Conservation (phyloP, 2,888 invertebrate genomes). For the Drosophila monieri region DNA sequence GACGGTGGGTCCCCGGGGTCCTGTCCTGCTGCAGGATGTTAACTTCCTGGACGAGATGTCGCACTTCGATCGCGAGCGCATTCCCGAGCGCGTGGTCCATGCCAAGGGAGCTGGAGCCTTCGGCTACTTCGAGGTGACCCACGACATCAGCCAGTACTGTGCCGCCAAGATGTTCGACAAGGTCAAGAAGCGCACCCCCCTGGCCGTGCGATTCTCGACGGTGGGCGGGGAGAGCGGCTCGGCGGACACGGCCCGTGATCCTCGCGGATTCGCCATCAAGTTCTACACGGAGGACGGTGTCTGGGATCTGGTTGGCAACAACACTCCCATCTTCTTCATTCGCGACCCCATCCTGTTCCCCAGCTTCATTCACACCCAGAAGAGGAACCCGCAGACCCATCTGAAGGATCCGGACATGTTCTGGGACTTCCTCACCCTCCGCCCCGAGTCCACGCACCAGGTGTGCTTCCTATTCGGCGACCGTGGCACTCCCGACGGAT, state of each 20-base stretch:
- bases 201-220: slow-evolving; percentile 92
- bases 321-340: slow-evolving; percentile 97
- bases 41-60: slow-evolving; percentile 92
- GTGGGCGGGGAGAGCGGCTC: slow-evolving; percentile 96
- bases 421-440: slow-evolving; percentile 96
- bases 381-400: slow-evolving; percentile 96
- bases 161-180: slow-evolving; percentile 92
- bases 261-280: slow-evolving; percentile 96
- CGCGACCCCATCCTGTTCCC: slow-evolving; percentile 97
- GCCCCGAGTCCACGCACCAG: slow-evolving; percentile 94
- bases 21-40: slow-evolving; percentile 93
- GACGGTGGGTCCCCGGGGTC: slow-evolving; percentile 94
- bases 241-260: slow-evolving; percentile 95
- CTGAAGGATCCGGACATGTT: slow-evolving; percentile 97
- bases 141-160: slow-evolving; percentile 91
- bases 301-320: slow-evolving; percentile 97
- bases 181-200: slow-evolving; percentile 91
- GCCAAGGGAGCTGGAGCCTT: slow-evolving; percentile 97
- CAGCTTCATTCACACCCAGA: slow-evolving; percentile 98
- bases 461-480: slow-evolving; percentile 95
- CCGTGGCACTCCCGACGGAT: slow-evolving; percentile 96
- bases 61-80: slow-evolving; percentile 95
- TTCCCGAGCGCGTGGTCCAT: slow-evolving; percentile 97
- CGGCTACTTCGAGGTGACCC: slow-evolving; percentile 94
- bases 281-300: slow-evolving; percentile 96